Conservation (phyloP, 2,113 vertebrate species). For the Coptodon rendalli region DNA sequence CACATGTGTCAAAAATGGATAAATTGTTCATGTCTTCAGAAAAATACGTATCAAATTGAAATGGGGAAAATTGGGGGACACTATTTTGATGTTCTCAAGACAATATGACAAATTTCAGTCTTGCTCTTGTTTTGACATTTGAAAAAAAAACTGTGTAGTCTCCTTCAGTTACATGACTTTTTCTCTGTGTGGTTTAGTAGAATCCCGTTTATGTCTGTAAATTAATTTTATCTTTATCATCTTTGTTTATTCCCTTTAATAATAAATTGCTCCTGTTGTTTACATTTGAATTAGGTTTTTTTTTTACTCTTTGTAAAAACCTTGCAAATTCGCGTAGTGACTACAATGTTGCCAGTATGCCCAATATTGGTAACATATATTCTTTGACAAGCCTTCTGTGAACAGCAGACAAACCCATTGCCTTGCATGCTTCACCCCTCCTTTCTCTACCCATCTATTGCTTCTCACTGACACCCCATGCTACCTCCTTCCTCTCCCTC, state of each 20-base stretch:
- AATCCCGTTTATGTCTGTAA: background rate
- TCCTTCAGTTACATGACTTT: background rate
- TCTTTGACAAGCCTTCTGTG: background rate
- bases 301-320: background rate
- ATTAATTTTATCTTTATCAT: background rate
- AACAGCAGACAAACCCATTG: background rate
- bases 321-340: background rate
- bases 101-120: background rate
- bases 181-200: background rate
- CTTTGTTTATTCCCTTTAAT: background rate
- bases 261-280: background rate
- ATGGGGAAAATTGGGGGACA: background rate
- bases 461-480: conserved; percentile 39
- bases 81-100: background rate
- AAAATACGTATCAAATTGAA: background rate
- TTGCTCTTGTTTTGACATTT: background rate
- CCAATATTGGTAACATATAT: background rate
- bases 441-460: background rate
- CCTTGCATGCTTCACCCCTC: background rate
- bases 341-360: background rate
- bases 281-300: rapidly evolving
- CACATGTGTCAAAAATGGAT: background rate
- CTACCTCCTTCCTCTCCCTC: conserved; percentile 7
- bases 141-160: background rate
- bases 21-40: background rate